Conservation (phyloP, 2,797 vertebrate genomes). For the Limosa lapponica region DNA sequence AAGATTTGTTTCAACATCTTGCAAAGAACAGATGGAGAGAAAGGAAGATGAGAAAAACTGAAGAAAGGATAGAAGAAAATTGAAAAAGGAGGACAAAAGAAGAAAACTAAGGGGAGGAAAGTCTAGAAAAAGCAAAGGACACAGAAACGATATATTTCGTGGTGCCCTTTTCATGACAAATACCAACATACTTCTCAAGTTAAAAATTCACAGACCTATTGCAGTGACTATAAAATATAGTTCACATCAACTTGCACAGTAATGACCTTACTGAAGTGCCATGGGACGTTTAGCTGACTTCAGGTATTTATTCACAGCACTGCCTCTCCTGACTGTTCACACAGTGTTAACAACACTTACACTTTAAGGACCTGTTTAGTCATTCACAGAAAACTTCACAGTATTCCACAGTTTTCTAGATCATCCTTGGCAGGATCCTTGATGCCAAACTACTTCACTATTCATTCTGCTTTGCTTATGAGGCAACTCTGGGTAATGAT, state of each 20-base stretch:
- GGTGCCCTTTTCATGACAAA: not conserved
- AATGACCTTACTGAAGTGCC: not conserved
- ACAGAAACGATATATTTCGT: fast-evolving
- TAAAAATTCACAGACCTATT: not conserved
- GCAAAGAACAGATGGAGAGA: not conserved
- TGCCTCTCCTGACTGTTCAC: not conserved
- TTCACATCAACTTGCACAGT: not conserved
- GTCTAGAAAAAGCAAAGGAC: not conserved
- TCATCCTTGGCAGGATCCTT: not conserved
- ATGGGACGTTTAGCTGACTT: not conserved
- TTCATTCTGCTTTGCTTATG: not conserved
- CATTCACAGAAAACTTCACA: not conserved
- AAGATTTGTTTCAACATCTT: not conserved
- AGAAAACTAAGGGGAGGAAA: not conserved
- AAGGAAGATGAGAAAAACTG: not conserved
- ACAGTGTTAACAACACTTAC: not conserved
- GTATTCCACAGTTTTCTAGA: not conserved
- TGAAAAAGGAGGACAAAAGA: not conserved
- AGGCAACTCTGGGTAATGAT: not conserved
- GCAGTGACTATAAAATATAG: not conserved
- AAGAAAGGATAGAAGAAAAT: not conserved
- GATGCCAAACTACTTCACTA: not conserved
- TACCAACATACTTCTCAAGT: not conserved
- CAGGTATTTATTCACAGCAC: not conserved
- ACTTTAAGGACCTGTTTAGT: not conserved